Evolutionary conservation across 1,140 invertebrate genomes (phyloP), one percentile per base, ranked within the genome.

Genomic region (Drosophila aff.): DNA sequence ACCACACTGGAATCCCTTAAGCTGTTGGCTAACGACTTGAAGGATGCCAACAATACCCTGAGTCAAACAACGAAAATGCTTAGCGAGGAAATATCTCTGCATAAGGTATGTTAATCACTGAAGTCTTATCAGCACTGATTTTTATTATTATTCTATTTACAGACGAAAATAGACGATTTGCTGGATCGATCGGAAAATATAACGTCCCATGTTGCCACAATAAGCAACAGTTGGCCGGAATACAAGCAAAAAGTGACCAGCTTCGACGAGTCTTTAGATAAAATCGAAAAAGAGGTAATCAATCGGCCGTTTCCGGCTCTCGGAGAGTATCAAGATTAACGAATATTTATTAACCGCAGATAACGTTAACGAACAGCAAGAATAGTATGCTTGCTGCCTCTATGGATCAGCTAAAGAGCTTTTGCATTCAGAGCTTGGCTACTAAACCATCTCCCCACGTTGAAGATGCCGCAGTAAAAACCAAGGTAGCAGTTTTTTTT

Each of bases 101-200:
- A 92, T 47, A 92, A 92, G 43, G 91, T 92, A 67, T 2, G 3
- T 2, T 21, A 38, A 41, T 40, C 2, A n/a, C 11, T 11, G 21
- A 3, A 5, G 9, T 36, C 43, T 47, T 58, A 41, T 64, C n/a
- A 62, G 11, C 41, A 15, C 21, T 40, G 16, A 41, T 40, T 26
- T 57, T 4, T 23, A n/a, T 4, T 52, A 43, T 62, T 18, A 28
- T 65, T 28, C 31, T 43, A 41, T 28, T 66, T 74, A 59, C 43
- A 92, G 87, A 76, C 69, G 3, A 92, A 92, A 72, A 75, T 92
- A 55, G 87, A 91, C 44, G 91, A 91, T 26, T 60, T 90, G 50
- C 69, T 92, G 46, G 90, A 92, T 76, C 84, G 80, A 10, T 86
- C 82, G 31, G 76, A 91, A 43, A 92, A 92, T 41, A 78, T 92